Percentiles rank a stretch among this genome's conserved stretches.
Conservation (phyloP, 2,797 vertebrate genomes). For the Meriones psammophilus region DNA sequence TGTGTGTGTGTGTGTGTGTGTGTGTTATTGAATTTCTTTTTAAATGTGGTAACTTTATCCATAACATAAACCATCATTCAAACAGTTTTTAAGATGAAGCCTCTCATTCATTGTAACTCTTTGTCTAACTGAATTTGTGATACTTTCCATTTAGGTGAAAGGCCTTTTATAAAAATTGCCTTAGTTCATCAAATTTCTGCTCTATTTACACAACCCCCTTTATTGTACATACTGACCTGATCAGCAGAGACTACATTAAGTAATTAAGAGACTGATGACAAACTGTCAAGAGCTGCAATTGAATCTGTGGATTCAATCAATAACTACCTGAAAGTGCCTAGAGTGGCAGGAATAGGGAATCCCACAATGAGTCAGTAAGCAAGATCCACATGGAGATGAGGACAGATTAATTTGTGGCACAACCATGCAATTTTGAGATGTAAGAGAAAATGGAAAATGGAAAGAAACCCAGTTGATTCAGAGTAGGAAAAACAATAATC, state of each 20-base stretch:
- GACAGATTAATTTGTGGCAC: slow-evolving; percentile 66
- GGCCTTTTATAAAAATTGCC: slow-evolving; percentile 84
- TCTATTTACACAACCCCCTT: slow-evolving; percentile 76
- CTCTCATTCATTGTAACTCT: slow-evolving; percentile 77
- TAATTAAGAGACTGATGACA: slow-evolving; percentile 81
- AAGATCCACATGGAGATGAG: not conserved
- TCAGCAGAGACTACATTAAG: slow-evolving; percentile 81
- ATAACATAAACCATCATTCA: slow-evolving; percentile 65
- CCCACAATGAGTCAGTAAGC: not conserved
- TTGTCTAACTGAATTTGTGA: slow-evolving; percentile 71
- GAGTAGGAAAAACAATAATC: slow-evolving; percentile 73
- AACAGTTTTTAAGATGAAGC: slow-evolving; percentile 73
- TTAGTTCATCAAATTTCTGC: slow-evolving; percentile 69
- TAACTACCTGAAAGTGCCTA: slow-evolving; percentile 70
- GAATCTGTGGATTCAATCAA: slow-evolving; percentile 78
- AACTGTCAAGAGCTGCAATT: slow-evolving; percentile 79
- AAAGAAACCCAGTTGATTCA: slow-evolving; percentile 54
- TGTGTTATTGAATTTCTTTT: not conserved
- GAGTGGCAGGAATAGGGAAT: slow-evolving; percentile 43
- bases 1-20: not conserved
- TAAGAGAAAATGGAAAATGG: slow-evolving; percentile 54
- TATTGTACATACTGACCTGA: slow-evolving; percentile 77
- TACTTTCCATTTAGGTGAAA: not conserved
- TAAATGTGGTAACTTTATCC: slow-evolving; percentile 32
- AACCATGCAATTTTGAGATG: slow-evolving; percentile 46